These are phyloP conservation scores for Mimumesa dahlbomi DNA, from an alignment of 2,888 invertebrate species.

Conservation along the genomic window DNA sequence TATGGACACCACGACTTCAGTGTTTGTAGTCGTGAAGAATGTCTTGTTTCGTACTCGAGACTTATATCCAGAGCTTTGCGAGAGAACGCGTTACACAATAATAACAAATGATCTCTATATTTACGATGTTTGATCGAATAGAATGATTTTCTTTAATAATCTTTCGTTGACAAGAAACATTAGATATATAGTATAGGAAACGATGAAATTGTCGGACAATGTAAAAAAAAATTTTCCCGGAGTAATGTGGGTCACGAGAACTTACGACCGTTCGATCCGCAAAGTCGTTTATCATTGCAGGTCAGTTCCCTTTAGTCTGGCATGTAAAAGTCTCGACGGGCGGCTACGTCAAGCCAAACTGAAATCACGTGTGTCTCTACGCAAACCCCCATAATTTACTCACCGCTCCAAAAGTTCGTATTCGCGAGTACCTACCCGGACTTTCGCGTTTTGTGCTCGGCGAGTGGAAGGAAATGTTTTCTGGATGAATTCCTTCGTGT, in stretches of 20 bases:
- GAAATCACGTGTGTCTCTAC: slow-evolving; percentile 35
- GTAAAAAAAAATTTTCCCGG: slow-evolving; percentile 40
- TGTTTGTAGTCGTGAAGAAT: slow-evolving; percentile 3
- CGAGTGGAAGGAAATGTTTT: slow-evolving; percentile 67
- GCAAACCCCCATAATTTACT: slow-evolving; percentile 62
- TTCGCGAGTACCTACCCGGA: slow-evolving; percentile 22
- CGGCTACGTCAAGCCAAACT: slow-evolving; percentile 20
- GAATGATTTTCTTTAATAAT: too few species aligned
- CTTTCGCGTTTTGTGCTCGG: slow-evolving; percentile 54
- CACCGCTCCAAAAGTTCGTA: slow-evolving; percentile 53
- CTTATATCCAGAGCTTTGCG: slow-evolving; percentile 1
- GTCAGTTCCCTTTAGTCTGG: slow-evolving; percentile 48
- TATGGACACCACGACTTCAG: slow-evolving; percentile 14
- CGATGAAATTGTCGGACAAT: slow-evolving; percentile 19
- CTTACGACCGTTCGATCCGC: slow-evolving; percentile 44
- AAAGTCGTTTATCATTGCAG: slow-evolving; percentile 57
- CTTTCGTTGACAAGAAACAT: slow-evolving; percentile 17
- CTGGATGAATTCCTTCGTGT: slow-evolving; percentile 53
- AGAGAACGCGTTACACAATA: slow-evolving; percentile 11
- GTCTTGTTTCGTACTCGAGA: background rate
- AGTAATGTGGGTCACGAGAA: slow-evolving; percentile 32
- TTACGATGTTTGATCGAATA: too few species aligned
- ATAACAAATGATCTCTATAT: slow-evolving; percentile 11
- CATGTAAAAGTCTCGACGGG: slow-evolving; percentile 27
- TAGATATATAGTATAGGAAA: background rate